Percentiles rank a stretch among this genome's conserved stretches.
Evolutionary conservation across 2,797 vertebrate species (phyloP).

Genomic region (Enteromius fasciolatus): DNA sequence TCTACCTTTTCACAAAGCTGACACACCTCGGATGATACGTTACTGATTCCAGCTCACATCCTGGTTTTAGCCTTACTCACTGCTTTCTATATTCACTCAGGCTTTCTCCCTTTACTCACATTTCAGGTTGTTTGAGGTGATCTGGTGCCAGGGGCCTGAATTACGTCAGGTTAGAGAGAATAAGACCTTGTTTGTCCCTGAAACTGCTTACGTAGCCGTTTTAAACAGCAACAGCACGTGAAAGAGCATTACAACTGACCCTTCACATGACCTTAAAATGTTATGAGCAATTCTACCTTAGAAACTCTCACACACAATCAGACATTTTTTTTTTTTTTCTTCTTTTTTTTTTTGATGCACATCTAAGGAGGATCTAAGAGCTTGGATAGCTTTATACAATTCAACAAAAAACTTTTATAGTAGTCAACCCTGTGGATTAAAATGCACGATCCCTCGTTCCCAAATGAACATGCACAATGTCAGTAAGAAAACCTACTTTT

Average conservation of each 20-base stretch:
- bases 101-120: slow-evolving; percentile 25
- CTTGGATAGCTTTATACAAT: not conserved
- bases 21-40: slow-evolving; percentile 24
- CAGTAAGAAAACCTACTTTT: not conserved
- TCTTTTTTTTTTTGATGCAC: not conserved
- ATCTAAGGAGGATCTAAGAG: not conserved
- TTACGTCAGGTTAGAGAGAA: slow-evolving; percentile 13
- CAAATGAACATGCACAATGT: not conserved
- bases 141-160: slow-evolving; percentile 1
- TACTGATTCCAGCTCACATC: slow-evolving; percentile 6
- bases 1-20: slow-evolving; percentile 30
- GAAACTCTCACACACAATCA: not conserved
- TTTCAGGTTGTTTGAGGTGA: slow-evolving; percentile 27
- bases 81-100: slow-evolving; percentile 6
- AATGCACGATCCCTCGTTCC: not conserved
- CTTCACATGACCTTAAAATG: not conserved
- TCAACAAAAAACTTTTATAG: not conserved
- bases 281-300: not conserved
- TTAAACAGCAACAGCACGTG: not conserved
- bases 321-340: not conserved
- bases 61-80: slow-evolving; percentile 11
- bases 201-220: slow-evolving; percentile 29
- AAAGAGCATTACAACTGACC: not conserved
- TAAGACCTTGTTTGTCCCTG: slow-evolving; percentile 11
- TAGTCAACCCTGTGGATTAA: not conserved